A percentile compares a stretch with the other conserved stretches of the same genome.
These are phyloP conservation scores for Hymenopus coronatus DNA, from an alignment of 2,888 invertebrate species.

Conservation along the genomic window DNA sequence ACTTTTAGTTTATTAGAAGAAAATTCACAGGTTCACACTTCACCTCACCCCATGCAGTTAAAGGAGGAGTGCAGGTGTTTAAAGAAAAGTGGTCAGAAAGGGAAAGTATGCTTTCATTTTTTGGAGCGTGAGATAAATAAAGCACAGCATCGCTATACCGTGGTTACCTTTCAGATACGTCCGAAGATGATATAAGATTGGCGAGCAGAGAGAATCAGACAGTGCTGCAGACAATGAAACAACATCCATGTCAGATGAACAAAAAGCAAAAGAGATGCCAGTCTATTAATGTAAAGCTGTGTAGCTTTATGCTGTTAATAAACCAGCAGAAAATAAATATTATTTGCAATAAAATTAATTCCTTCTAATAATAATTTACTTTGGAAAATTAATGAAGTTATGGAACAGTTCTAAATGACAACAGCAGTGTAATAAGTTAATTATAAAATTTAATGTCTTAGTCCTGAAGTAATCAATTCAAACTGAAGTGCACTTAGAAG, in stretches of 20 bases:
- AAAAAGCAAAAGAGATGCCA: not conserved
- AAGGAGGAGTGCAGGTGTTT: not conserved
- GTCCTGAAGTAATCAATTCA: too few species aligned
- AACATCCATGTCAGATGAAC: conserved; percentile 16
- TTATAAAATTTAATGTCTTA: not conserved
- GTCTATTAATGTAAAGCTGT: not conserved
- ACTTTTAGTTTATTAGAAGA: conserved; percentile 1
- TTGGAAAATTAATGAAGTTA: not conserved
- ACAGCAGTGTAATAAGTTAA: not conserved
- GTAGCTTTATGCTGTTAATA: not conserved
- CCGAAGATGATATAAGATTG: conserved; percentile 38
- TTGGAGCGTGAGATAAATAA: not conserved
- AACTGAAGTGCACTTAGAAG: too few species aligned
- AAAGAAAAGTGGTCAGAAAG: not conserved
- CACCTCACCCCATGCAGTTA: conserved; percentile 12
- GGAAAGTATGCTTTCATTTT: not conserved
- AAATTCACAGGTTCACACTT: not conserved
- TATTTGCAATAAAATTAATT: not conserved
- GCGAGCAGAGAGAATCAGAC: conserved; percentile 33
- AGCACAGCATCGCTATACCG: conserved; percentile 4
- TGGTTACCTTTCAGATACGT: conserved; percentile 41
- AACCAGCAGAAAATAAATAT: not conserved
- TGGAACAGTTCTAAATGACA: not conserved
- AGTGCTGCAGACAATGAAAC: conserved; percentile 33
- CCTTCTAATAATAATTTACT: not conserved